Base-by-base conservation (phyloP, 2,113 vertebrate species). In the Mirza zaza region DNA sequence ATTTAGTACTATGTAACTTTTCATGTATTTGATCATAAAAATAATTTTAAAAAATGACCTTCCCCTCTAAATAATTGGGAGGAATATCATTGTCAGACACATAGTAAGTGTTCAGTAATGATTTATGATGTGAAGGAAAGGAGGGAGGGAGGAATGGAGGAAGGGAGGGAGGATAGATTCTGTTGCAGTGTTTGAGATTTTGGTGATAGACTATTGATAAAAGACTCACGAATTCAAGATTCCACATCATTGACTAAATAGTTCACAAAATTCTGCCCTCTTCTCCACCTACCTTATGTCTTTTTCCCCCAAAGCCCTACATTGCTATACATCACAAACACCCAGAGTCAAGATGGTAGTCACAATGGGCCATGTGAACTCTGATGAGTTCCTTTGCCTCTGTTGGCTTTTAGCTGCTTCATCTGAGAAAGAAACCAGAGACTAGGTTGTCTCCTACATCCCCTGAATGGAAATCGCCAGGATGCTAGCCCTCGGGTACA, bases 1-100 rank as follows among this genome's bases (percentile, higher is more conserved):
- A 65, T 90, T 76, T 93, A 55, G 52, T 76, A 25, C 67, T 45
- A 20, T 65, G 90, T 95, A 87, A 45, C 68, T 83, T 90, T 88
- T 87, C 20, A 76, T 32, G 23, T 87, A 87, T 93, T 94, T 91
- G 45, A 39, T 85, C 61, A 63, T 15, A 61, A 90, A 82, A 96
- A 88, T 29, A 57, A 65, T 85, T 85, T 75, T 27, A 1, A 20
- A 71, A 79, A 88, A 71, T 88, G 55, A 65, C 27, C 8, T 65
- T 32, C 45, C 36, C 25, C 25, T 13, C 65, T 61, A 86, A 91
- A 88, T 25, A 68, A 50, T 50, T 80, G 17, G 23, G 36, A 34
- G 63, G 67, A 93, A 80, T 63, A 25, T 13, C 57, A 23, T 50
- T 73, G 25, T 48, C 57, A 18, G 77, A 83, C 6, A 25, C 65